A percentile compares a stretch with the other conserved stretches of the same genome.
Evolutionary conservation across 2,888 invertebrate genomes (phyloP).

Genomic region (Tipula helvola): DNA sequence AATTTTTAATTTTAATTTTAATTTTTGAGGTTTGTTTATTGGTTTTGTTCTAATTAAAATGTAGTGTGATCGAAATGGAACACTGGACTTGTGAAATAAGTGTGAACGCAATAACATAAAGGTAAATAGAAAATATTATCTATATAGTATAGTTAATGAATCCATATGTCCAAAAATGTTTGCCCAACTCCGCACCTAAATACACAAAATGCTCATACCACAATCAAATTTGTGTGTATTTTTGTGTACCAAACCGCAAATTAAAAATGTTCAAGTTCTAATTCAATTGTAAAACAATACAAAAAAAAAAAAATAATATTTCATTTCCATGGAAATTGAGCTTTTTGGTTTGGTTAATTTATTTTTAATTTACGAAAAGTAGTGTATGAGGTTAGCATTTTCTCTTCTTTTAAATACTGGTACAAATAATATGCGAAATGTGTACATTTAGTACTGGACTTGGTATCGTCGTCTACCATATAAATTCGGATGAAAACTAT

Average conservation of each 20-base stretch:
- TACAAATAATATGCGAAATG: neutral
- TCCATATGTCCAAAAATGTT: neutral
- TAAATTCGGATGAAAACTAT: neutral
- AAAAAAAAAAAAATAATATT: neutral
- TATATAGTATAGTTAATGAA: neutral
- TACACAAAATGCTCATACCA: neutral
- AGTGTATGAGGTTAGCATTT: neutral
- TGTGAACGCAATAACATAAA: neutral
- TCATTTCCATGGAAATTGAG: neutral
- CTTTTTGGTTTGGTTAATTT: neutral
- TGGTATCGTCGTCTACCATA: neutral
- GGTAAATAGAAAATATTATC: neutral
- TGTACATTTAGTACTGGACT: neutral
- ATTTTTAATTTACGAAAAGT: neutral
- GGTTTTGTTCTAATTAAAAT: neutral
- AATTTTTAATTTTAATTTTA: neutral
- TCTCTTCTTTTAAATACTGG: too few relatives aligned
- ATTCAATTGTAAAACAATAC: neutral
- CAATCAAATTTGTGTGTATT: neutral
- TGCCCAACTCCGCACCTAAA: neutral
- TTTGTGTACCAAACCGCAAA: neutral
- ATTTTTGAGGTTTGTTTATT: neutral
- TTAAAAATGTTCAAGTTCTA: neutral
- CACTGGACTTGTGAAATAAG: neutral
- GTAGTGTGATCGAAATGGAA: neutral